Base-by-base conservation (phyloP, 2,888 invertebrate genomes). In the Drosophila sordidapex region DNA sequence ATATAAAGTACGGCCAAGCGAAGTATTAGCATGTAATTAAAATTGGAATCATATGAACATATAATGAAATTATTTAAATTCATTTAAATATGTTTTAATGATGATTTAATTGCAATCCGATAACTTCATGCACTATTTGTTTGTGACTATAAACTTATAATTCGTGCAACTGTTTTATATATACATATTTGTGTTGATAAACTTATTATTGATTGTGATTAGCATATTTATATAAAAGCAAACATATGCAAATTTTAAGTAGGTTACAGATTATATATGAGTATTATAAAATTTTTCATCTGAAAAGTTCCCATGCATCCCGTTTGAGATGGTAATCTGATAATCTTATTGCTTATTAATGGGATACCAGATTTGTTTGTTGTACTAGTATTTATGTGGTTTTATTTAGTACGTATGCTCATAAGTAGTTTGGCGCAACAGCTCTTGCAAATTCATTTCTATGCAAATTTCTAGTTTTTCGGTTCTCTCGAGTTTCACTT, bases 401-500 rank as follows among this genome's bases (percentile, higher is more conserved):
- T 31, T 49, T 38, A 52, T 57, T 57, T 57, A 57, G 43, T 57
- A 43, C 31, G 21, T 35, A n/a, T 36, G 21, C 52, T 57, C 21
- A 48, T 58, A 54, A 29, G 33, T 63, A 46, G 31, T 38, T 59
- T 58, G 59, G 40, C 58, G 83, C 83, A 66, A 73, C 74, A 81
- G 76, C 73, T 89, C 67, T 89, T 78, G 74, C 81, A 90, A 87
- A 91, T 88, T 91, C 81, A 88, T 88, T 88, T 91, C 87, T 90
- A 91, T 91, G 87, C 91, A 86, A 91, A 88, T 88, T 91, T 91
- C 87, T 88, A 84, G 84, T 89, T 87, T 76, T 90, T 88, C 77
- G 83, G 79, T 88, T 81, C 74, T 81, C 73, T 62, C 18, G 62
- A 88, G 87, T 87, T 87, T 87, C 87, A 87, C 87, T 87, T 87